Evolutionary conservation across 1,140 invertebrate genomes (phyloP).

Genomic region (Drosophila tropicalis): DNA sequence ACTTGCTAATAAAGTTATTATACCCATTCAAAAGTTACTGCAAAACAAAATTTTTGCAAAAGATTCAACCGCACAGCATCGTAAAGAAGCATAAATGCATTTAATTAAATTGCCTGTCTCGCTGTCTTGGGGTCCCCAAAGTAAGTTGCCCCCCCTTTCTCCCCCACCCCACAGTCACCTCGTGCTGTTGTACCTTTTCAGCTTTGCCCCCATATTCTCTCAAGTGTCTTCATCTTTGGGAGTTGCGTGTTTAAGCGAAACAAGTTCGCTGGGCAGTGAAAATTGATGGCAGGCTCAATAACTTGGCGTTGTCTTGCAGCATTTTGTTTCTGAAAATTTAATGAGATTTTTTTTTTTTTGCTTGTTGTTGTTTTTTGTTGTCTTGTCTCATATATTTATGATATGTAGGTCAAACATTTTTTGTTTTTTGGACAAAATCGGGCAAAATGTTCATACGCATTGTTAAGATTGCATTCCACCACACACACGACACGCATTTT

Average conservation of each 20-base stretch:
- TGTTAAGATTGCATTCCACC: conserved; percentile 51
- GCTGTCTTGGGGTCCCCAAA: conserved; percentile 26
- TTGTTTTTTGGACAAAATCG: conserved; percentile 26
- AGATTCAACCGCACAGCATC: conserved; percentile 42
- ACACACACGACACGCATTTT: conserved; percentile 19
- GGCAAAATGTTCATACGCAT: conserved; percentile 11
- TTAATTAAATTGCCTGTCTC: conserved; percentile 67
- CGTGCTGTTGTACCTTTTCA: neutral
- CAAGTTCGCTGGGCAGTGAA: conserved; percentile 60
- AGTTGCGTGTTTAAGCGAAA: conserved; percentile 51
- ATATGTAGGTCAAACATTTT: conserved; percentile 74
- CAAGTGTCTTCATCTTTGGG: conserved; percentile 35
- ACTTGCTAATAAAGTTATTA: neutral
- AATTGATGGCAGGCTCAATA: conserved; percentile 58
- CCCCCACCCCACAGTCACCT: too few species aligned
- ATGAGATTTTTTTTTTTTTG: conserved; percentile 63
- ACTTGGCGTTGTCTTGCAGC: conserved; percentile 47
- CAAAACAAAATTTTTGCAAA: conserved; percentile 25
- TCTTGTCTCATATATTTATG: conserved; percentile 41
- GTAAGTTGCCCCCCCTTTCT: neutral
- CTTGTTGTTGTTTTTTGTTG: conserved; percentile 21
- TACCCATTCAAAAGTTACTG: conserved; percentile 7
- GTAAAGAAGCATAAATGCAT: conserved; percentile 68
- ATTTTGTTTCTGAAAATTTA: conserved; percentile 68
- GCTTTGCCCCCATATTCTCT: neutral